Evolutionary conservation across 64 coral and sea anemone species (phyloP).

Genomic region (Montipora cactus): DNA sequence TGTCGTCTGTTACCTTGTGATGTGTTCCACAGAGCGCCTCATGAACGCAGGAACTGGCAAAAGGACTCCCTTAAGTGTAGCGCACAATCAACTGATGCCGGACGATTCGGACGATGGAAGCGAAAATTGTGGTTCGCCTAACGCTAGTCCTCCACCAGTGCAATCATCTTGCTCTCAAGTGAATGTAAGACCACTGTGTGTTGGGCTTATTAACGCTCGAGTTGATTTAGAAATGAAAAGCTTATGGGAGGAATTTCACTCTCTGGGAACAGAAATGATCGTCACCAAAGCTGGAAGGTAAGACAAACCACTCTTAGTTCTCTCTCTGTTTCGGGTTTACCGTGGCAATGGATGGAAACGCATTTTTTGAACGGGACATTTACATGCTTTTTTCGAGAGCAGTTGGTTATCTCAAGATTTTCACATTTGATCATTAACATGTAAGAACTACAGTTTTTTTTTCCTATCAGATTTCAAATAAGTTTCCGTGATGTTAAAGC

Average conservation of each 20-base stretch:
- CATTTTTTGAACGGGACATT: background rate
- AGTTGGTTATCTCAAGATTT: slow-evolving; percentile 30
- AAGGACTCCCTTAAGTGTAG: slow-evolving; percentile 49
- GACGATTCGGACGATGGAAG: slow-evolving; percentile 43
- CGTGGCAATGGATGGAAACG: background rate
- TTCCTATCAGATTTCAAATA: slow-evolving; percentile 32
- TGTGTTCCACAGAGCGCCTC: slow-evolving; percentile 85
- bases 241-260: slow-evolving; percentile 94
- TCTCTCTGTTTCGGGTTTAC: background rate
- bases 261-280: slow-evolving; percentile 97
- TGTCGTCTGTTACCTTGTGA: slow-evolving; percentile 38
- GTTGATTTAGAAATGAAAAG: slow-evolving; percentile 99
- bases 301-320: slow-evolving; percentile 41
- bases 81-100: background rate
- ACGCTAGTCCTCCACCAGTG: slow-evolving; percentile 68
- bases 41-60: slow-evolving; percentile 97
- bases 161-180: slow-evolving; percentile 62
- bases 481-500: slow-evolving; percentile 15
- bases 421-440: background rate
- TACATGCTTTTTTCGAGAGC: too few relatives aligned
- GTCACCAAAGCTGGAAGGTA: slow-evolving; percentile 99
- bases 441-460: background rate
- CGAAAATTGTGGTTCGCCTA: slow-evolving; percentile 27
- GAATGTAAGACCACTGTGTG: slow-evolving; percentile 29
- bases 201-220: slow-evolving; percentile 74